These are phyloP conservation scores for Schizopygopsis pylzovi DNA, from an alignment of 2,797 vertebrate genomes.

Conservation along the genomic window DNA sequence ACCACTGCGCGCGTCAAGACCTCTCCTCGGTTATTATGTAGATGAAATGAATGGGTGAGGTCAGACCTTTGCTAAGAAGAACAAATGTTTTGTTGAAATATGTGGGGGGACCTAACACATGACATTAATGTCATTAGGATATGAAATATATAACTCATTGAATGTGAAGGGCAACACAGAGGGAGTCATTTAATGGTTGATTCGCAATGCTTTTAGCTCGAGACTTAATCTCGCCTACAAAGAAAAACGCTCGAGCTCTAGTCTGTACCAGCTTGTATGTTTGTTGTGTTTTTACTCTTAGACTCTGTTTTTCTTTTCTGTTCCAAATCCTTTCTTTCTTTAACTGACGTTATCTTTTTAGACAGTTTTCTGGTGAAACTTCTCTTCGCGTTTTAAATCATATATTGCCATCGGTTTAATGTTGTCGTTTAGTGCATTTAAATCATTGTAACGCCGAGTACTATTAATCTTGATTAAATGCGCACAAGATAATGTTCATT, in stretches of 20 bases:
- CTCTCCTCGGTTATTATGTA: slow-evolving; percentile 78
- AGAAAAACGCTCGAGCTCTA: not conserved
- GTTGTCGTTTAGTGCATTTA: not conserved
- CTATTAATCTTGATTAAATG: not conserved
- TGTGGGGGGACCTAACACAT: slow-evolving; percentile 73
- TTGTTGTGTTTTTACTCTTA: not conserved
- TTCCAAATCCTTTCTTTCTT: not conserved
- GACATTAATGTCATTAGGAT: slow-evolving; percentile 75
- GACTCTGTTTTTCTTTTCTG: not conserved
- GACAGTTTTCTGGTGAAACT: not conserved
- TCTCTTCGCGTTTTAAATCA: not conserved
- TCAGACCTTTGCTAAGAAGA: slow-evolving; percentile 68
- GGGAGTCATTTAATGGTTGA: slow-evolving; percentile 70
- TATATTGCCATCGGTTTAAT: not conserved
- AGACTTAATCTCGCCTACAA: slow-evolving; percentile 25
- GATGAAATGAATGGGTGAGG: slow-evolving; percentile 77
- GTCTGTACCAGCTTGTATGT: not conserved
- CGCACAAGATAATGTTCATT: not conserved
- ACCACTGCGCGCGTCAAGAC: slow-evolving; percentile 59
- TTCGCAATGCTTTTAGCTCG: slow-evolving; percentile 65
- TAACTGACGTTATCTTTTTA: not conserved
- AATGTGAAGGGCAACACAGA: slow-evolving; percentile 65
- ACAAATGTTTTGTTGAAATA: slow-evolving; percentile 63
- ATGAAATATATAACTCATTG: slow-evolving; percentile 72
- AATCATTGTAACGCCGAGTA: not conserved